phyloP scores from a whole-genome alignment of 2,888 invertebrate species.

The Scaptodrosophila latifasciaeformis region DNA sequence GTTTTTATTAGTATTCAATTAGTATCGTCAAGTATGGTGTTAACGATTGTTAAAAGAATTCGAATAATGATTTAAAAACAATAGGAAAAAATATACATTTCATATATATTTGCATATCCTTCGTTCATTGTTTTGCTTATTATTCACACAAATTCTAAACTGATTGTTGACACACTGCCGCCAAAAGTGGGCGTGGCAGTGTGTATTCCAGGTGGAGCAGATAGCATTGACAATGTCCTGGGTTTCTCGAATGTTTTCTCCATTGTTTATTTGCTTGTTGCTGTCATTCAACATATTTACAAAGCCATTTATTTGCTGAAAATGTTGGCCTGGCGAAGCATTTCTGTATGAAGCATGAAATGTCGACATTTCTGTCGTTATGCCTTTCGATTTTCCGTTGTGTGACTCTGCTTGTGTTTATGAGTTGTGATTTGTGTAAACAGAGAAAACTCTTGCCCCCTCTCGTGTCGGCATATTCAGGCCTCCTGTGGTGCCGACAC shows the following conservation, averaged over 20 bases:
- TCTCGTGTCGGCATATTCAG: constrained; percentile 6
- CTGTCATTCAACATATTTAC: constrained; percentile 39
- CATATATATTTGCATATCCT: no score
- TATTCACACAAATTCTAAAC: no score
- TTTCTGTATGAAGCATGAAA: not conserved
- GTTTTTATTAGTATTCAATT: no score
- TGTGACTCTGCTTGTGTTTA: constrained; percentile 1
- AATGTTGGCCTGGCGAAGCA: not conserved
- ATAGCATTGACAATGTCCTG: constrained; percentile 51
- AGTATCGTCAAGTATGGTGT: no score
- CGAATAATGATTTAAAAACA: no score
- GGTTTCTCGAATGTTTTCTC: constrained; percentile 20
- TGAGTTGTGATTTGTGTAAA: constrained; percentile 21
- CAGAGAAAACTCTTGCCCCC: not conserved
- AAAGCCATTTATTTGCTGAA: constrained; percentile 45
- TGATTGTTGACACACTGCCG: no score
- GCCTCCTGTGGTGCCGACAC: constrained; percentile 18
- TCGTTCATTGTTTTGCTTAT: no score
- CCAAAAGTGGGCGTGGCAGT: no score
- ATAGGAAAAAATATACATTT: no score
- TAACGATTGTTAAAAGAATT: no score
- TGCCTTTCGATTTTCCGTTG: not conserved
- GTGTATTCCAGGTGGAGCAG: constrained; percentile 29
- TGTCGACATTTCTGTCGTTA: constrained; percentile 29
- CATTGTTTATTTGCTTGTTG: constrained; percentile 15